A percentile compares a stretch with the other conserved stretches of the same genome.
Evolutionary conservation across 1,140 invertebrate genomes (phyloP).

Genomic region (Holcopasites calliopsidis): DNA sequence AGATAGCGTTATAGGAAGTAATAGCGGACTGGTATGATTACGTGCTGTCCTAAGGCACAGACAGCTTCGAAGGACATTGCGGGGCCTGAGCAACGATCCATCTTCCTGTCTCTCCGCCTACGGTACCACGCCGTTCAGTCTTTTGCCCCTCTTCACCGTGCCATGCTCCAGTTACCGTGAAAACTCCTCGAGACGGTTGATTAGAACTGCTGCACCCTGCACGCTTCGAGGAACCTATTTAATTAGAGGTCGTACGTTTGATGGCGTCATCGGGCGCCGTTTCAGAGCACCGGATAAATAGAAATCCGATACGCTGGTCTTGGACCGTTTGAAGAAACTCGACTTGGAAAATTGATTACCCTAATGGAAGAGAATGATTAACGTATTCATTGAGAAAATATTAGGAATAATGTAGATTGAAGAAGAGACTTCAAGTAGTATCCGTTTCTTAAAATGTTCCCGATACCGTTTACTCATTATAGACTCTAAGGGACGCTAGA

Average conservation of each 20-base stretch:
- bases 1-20: constrained; percentile 71
- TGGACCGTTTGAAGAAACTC: neutral
- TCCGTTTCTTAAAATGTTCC: too few species aligned
- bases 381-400: neutral
- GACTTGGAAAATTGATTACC: constrained; percentile 7
- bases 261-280: constrained; percentile 5
- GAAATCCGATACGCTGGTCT: neutral
- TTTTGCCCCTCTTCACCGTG: constrained; percentile 17
- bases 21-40: constrained; percentile 69
- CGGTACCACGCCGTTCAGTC: neutral
- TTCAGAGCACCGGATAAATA: neutral
- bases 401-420: too few species aligned
- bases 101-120: constrained; percentile 29
- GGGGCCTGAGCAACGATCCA: constrained; percentile 47
- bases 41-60: constrained; percentile 62
- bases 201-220: constrained; percentile 22
- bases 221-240: constrained; percentile 34
- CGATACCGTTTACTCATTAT: too few species aligned
- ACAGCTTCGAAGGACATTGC: constrained; percentile 50
- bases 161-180: constrained; percentile 43
- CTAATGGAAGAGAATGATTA: neutral
- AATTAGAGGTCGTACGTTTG: constrained; percentile 35
- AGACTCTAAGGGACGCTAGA: too few species aligned
- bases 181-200: constrained; percentile 43
- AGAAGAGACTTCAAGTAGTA: too few species aligned